Evolutionary conservation across 2,888 invertebrate genomes (phyloP).

Genomic region (Xanthorhoe spadicearia): DNA sequence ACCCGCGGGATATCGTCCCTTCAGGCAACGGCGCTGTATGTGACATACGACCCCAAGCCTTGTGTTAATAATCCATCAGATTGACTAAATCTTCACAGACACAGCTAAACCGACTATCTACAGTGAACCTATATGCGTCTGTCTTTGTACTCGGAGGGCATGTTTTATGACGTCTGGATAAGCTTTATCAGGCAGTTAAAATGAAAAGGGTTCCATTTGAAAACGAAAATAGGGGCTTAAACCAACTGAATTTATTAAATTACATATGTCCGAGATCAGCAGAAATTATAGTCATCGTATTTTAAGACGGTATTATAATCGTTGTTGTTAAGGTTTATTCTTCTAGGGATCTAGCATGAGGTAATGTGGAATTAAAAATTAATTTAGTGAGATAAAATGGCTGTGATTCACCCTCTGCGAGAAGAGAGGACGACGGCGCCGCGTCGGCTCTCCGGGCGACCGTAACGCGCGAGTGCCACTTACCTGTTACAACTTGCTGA

Average conservation of each 20-base stretch:
- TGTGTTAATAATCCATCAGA: constrained; percentile 72
- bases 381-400: constrained; percentile 72
- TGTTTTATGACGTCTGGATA: constrained; percentile 57
- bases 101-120: constrained; percentile 44
- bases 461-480: constrained; percentile 78
- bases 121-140: constrained; percentile 43
- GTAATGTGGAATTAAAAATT: constrained; percentile 66
- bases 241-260: constrained; percentile 50
- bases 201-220: constrained; percentile 56
- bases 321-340: constrained; percentile 43
- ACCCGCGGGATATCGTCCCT: constrained; percentile 52
- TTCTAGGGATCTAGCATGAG: constrained; percentile 39
- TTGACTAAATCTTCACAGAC: constrained; percentile 68
- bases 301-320: constrained; percentile 36
- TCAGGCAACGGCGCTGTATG: constrained; percentile 56
- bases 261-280: constrained; percentile 41
- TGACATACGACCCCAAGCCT: constrained; percentile 58
- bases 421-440: constrained; percentile 59
- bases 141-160: constrained; percentile 54
- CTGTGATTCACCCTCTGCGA: constrained; percentile 63
- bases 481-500: constrained; percentile 81
- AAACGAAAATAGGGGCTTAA: constrained; percentile 49
- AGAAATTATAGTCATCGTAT: constrained; percentile 36
- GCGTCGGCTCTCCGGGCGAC: constrained; percentile 63
- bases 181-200: constrained; percentile 55